Evolutionary conservation across 2,888 invertebrate species (phyloP), one percentile per base, ranked within the genome.

Genomic region (Archaeoteleia sp.): DNA sequence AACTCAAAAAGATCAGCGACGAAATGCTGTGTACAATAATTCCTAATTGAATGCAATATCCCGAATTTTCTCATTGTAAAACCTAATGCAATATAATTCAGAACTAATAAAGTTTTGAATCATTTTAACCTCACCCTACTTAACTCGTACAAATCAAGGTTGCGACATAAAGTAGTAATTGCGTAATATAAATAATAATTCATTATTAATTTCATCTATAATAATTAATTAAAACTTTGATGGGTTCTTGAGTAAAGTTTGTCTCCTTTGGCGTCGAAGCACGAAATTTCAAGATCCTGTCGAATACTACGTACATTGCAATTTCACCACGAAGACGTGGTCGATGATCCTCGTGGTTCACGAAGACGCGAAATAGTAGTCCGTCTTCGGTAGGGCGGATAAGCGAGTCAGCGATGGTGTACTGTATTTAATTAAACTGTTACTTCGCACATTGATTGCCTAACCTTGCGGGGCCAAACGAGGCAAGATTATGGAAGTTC

Each of bases 391-490:
- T 75, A 69, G 48, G 62, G 58, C 48, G 70, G 62, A 70, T 74
- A 75, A 78, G 72, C 78, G 74, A 77, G 74, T 77, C 77, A 75
- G 73, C 77, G 77, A 80, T 77, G 81, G 80, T 79, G 78, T 80
- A 78, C 77, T 78, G 81, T 83, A 83, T 83, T 82, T 82, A 82
- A 83, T 82, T 81, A 82, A 83, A 83, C 82, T 81, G 81, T 82
- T 83, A 82, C 82, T 80, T 80, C 79, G 78, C 81, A 69, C 75
- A 83, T 83, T 83, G 82, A 83, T 83, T 83, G 81, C 81, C 78
- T 82, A 83, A 83, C 81, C 82, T 82, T 70, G 72, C 68, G 65
- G 63, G 66, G 53, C 55, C 62, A 60, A 67, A 70, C 55, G 67
- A 53, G 61, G 42, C 48, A 73, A 73, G 73, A 75, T 75, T 75